Evolutionary conservation across 2,113 vertebrate species (phyloP).

Genomic region (Drymodes brunneopygia): DNA sequence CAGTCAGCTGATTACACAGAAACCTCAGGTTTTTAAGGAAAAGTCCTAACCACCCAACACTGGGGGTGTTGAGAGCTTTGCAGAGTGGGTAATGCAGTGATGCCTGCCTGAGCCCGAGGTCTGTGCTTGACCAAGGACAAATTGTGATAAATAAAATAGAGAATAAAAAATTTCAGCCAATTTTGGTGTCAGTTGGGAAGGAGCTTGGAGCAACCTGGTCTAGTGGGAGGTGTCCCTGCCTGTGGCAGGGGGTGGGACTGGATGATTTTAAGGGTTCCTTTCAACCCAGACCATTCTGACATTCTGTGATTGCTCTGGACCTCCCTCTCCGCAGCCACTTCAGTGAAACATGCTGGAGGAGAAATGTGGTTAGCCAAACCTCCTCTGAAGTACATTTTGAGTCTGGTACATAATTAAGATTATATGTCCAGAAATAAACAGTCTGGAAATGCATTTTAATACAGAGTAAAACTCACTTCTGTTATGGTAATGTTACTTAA

Average conservation of each 20-base stretch:
- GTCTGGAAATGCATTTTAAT: neutral
- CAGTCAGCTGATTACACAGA: neutral
- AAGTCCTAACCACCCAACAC: accelerated
- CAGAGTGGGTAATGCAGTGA: neutral
- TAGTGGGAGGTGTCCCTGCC: neutral
- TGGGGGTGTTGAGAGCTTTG: neutral
- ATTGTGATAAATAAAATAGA: neutral
- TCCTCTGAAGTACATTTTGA: neutral
- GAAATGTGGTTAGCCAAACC: neutral
- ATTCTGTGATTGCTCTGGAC: neutral
- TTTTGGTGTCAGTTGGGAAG: accelerated
- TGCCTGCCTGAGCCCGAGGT: neutral
- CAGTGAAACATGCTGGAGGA: neutral
- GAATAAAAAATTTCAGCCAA: accelerated
- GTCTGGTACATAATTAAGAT: neutral
- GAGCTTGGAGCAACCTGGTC: neutral
- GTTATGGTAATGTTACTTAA: neutral
- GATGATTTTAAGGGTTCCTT: neutral
- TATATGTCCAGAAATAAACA: neutral
- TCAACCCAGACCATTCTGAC: neutral
- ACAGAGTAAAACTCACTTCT: neutral
- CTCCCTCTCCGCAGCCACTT: neutral
- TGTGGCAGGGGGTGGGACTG: neutral
- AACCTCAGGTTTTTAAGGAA: neutral
- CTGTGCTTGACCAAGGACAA: neutral